phyloP scores from a whole-genome alignment of 1,140 invertebrate genomes.

The Nasonia giraulti region DNA sequence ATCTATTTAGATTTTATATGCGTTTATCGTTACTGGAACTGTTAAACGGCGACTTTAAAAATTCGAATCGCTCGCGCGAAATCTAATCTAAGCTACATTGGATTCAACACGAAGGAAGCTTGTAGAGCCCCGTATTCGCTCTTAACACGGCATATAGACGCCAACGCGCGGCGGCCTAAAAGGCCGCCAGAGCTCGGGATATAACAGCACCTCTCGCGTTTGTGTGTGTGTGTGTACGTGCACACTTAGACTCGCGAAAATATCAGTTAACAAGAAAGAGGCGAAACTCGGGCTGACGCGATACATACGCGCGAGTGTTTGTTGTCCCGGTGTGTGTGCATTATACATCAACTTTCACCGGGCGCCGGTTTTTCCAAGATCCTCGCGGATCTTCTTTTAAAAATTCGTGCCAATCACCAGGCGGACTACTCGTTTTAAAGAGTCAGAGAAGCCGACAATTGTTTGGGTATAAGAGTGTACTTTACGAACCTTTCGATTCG shows the following conservation, averaged over 20 bases:
- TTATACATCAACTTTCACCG: neutral
- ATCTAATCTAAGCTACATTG: constrained; percentile 1
- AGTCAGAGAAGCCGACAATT: neutral
- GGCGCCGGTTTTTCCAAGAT: neutral
- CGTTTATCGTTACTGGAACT: too few relatives aligned
- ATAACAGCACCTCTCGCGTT: too few relatives aligned
- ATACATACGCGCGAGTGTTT: neutral
- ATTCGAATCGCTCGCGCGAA: neutral
- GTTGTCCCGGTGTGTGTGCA: neutral
- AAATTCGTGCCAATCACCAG: neutral
- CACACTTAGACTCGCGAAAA: neutral
- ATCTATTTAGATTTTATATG: too few relatives aligned
- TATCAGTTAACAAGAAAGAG: neutral
- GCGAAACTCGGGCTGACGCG: neutral
- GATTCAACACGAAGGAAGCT: neutral
- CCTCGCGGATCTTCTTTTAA: neutral
- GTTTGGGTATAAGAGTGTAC: neutral
- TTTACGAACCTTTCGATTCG: constrained; percentile 1
- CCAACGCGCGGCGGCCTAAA: too few relatives aligned
- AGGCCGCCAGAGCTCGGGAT: too few relatives aligned
- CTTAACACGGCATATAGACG: too few relatives aligned
- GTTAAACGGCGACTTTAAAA: neutral
- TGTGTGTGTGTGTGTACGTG: too few relatives aligned
- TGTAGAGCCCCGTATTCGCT: neutral
- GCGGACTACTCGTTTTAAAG: neutral